Conservation (phyloP, 2,113 vertebrate genomes). For the Charina bottae region DNA sequence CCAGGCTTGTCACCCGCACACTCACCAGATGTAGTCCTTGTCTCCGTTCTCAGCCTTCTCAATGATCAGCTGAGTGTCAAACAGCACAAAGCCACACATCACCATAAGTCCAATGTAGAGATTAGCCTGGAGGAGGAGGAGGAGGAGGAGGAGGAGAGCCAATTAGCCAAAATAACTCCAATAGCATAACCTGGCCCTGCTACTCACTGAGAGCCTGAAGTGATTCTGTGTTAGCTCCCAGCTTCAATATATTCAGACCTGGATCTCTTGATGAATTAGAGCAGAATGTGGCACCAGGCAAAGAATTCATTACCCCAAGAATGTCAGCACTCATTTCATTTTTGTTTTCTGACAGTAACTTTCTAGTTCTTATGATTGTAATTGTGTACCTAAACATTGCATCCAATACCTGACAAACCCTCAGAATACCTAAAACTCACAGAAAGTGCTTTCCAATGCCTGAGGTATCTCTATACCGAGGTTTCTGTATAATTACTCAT, state of each 20-base stretch:
- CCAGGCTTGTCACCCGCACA: not conserved
- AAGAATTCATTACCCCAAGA: not conserved
- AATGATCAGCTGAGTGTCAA: constrained; percentile 98
- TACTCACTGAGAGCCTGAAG: too few species aligned
- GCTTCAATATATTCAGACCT: not conserved
- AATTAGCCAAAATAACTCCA: accelerated
- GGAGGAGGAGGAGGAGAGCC: not conserved
- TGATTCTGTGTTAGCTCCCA: not conserved
- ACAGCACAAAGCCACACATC: constrained; percentile 97
- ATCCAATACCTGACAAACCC: too few species aligned
- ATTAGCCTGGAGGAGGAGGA: constrained; percentile 76
- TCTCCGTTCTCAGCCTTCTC: constrained; percentile 95
- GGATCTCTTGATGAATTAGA: not conserved
- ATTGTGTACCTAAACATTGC: not conserved
- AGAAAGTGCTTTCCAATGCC: not conserved
- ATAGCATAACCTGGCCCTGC: not conserved
- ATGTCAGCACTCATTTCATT: not conserved
- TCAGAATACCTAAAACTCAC: not conserved
- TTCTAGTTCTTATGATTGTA: not conserved
- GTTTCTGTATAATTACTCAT: not conserved
- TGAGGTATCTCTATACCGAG: not conserved
- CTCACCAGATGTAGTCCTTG: constrained; percentile 97
- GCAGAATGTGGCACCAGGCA: not conserved
- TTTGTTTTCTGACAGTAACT: not conserved
- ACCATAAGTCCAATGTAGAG: constrained; percentile 89